Conservation (phyloP, 2,888 invertebrate species). For the Acleris literana region DNA sequence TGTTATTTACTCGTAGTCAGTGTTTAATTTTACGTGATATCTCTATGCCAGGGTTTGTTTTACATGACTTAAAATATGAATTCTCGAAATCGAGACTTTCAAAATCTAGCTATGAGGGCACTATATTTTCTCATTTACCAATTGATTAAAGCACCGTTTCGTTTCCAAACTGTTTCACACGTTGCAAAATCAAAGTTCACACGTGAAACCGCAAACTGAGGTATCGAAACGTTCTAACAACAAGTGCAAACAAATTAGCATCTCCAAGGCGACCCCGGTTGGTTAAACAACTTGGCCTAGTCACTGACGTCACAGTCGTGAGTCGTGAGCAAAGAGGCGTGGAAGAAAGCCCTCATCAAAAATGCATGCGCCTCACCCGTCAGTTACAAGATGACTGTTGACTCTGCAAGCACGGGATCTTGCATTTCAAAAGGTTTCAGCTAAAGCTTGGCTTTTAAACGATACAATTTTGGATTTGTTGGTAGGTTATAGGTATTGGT, state of each 20-base stretch:
- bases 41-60: too few species aligned
- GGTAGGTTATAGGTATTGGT: neutral
- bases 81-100: too few species aligned
- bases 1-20: too few species aligned
- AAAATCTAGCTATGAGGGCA: too few species aligned
- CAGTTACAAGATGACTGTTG: constrained; percentile 74
- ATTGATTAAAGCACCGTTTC: too few species aligned
- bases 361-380: constrained; percentile 69
- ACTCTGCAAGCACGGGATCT: constrained; percentile 48
- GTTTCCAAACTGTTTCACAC: neutral
- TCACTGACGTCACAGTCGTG: constrained; percentile 11
- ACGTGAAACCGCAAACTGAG: neutral
- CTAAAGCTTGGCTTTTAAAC: constrained; percentile 3
- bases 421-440: constrained; percentile 44
- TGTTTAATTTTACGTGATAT: too few species aligned
- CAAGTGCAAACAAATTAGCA: constrained; percentile 15
- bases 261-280: constrained; percentile 10
- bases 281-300: constrained; percentile 18
- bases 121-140: too few species aligned
- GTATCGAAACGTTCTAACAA: constrained; percentile 5
- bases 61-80: too few species aligned
- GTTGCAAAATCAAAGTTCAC: neutral
- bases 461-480: neutral
- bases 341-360: constrained; percentile 63
- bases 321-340: constrained; percentile 12